These are phyloP conservation scores for Hydractinia symbiolongicarpus DNA, from an alignment of 30 jellyfish, hydroid and myxozoan genomes.

Conservation along the genomic window DNA sequence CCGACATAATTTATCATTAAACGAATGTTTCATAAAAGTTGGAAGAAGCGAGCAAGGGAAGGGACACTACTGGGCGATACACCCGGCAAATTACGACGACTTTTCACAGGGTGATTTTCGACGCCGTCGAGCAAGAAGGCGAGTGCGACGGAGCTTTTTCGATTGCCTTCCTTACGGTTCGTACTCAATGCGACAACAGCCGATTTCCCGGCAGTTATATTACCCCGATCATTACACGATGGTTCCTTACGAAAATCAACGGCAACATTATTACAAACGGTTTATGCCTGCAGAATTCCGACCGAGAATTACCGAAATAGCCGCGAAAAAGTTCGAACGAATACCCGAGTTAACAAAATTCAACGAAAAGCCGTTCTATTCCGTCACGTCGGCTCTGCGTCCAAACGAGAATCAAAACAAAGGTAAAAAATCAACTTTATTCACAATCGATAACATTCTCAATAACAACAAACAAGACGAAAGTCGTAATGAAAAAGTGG, in stretches of 20 bases:
- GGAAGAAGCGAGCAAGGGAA: constrained; percentile 88
- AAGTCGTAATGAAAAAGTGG: too few species aligned
- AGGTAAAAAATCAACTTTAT: neutral
- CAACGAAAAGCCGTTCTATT: neutral
- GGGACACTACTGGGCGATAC: constrained; percentile 90
- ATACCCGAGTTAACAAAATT: neutral
- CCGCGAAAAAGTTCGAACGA: neutral
- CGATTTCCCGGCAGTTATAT: neutral
- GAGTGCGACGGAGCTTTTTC: constrained; percentile 24
- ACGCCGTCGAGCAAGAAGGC: constrained; percentile 69
- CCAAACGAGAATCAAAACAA: neutral
- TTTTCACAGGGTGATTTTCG: constrained; percentile 83
- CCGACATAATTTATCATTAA: constrained; percentile 73
- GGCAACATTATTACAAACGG: neutral
- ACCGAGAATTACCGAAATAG: neutral
- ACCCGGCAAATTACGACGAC: constrained; percentile 78
- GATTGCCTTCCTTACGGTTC: neutral
- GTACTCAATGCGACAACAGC: neutral
- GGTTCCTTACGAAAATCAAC: neutral
- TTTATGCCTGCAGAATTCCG: neutral
- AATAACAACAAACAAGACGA: neutral
- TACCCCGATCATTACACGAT: neutral
- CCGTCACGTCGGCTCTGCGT: neutral
- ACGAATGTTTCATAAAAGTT: constrained; percentile 78
- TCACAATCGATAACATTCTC: constrained; percentile 5